Evolutionary conservation across 2,888 invertebrate species (phyloP).

Genomic region (Synergus umbraculus): DNA sequence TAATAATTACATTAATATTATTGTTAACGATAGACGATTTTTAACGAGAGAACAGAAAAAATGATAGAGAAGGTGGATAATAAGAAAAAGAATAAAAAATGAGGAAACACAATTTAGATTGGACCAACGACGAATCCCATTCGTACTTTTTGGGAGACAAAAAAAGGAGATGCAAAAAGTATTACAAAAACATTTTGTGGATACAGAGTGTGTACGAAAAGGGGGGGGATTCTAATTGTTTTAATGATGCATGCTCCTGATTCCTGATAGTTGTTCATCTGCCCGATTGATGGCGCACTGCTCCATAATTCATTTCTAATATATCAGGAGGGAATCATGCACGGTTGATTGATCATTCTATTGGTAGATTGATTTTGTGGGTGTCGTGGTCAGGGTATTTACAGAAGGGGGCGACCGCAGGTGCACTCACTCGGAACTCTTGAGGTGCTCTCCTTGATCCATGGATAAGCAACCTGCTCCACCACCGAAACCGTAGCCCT

Average conservation of each 20-base stretch:
- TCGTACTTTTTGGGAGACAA: constrained; percentile 5
- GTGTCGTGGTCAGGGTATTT: constrained; percentile 57
- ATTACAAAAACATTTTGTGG: constrained; percentile 13
- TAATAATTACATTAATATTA: constrained; percentile 37
- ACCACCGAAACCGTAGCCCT: constrained; percentile 98
- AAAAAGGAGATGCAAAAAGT: constrained; percentile 36
- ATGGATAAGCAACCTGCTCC: constrained; percentile 98
- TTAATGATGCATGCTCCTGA: constrained; percentile 39
- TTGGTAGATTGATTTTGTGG: constrained; percentile 41
- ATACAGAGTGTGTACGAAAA: constrained; percentile 4
- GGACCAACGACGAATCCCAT: constrained; percentile 10
- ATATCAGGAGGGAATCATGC: constrained; percentile 36
- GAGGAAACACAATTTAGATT: not conserved
- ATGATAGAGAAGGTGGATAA: not conserved
- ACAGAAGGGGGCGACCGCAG: constrained; percentile 67
- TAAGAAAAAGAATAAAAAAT: constrained; percentile 37
- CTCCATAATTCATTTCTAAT: constrained; percentile 9
- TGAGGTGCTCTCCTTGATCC: constrained; percentile 96
- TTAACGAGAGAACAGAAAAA: constrained; percentile 44
- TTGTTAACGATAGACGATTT: constrained; percentile 22
- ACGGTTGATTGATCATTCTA: constrained; percentile 21
- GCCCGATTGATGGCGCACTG: not conserved
- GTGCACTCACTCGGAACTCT: constrained; percentile 86
- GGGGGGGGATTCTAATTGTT: constrained; percentile 9
- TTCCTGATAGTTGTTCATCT: constrained; percentile 27